Evolutionary conservation across 2,797 vertebrate genomes (phyloP), one percentile per base, ranked within the genome.

Genomic region (Antrozous pallidus): DNA sequence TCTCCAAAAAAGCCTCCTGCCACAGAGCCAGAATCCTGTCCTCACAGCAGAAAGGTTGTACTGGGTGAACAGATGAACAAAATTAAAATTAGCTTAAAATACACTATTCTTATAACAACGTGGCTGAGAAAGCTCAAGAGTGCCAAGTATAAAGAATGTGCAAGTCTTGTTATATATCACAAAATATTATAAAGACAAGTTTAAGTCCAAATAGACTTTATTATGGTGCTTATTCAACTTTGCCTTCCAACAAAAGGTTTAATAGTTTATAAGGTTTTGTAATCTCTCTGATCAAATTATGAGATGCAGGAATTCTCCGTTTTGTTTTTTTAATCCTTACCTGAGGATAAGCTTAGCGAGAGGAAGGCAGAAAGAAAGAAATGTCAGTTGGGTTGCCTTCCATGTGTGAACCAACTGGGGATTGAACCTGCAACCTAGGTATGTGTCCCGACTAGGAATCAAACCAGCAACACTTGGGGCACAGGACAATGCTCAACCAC

Each of bases 51-150:
- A 91, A 97, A 97, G 38, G 93, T 12, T 70, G 63, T 92, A 94
- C 95, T 97, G 70, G 94, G 91, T 94, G 83, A 97, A 96, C 38
- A 98, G 97, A 97, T 61, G 81, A 97, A 97, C 78, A 97, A 95
- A 94, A 95, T 75, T 86, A 61, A 92, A 96, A 94, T 95, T 96
- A 97, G 92, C 88, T 97, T 97, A 12, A 18, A 93, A 28, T 73
- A 96, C 71, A 94, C 94, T 73, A 94, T 73, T 97, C 86, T 97
- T 96, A 94, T 56, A 94, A 93, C 82, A 94, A 93, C 61, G 84
- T 56, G 11, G 91, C 90, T 70, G 67, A 40, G 71, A 91, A 87
- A 91, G 96, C 58, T 61, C 65, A 71, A 70, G 88, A 94, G 73
- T 31, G 33, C 88, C 67, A 96, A 96, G 78, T 94, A 94, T 65